Conservation (phyloP, 2,113 vertebrate genomes). For the Microcebus jonahi region DNA sequence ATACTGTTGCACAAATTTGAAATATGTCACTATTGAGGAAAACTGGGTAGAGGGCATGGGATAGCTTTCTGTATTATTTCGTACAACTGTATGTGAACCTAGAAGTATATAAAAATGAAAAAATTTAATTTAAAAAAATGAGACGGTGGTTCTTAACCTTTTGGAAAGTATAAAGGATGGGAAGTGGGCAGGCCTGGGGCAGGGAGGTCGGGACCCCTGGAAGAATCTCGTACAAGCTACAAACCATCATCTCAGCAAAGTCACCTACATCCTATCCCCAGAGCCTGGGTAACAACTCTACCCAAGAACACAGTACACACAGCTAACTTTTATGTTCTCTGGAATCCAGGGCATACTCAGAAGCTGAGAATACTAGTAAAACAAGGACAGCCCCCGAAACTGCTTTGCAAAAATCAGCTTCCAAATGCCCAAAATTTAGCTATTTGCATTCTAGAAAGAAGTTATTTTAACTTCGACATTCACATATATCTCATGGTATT, state of each 20-base stretch:
- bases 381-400: neutral
- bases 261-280: neutral
- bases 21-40: neutral
- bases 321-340: neutral
- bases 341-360: neutral
- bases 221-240: neutral
- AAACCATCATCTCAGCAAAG: neutral
- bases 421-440: neutral
- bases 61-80: neutral
- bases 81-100: neutral
- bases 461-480: conserved; percentile 14
- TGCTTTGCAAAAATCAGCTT: neutral
- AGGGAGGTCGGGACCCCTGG: neutral
- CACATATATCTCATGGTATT: conserved; percentile 21
- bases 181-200: neutral
- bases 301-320: neutral
- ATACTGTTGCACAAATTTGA: accelerated
- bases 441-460: neutral
- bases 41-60: too few species aligned
- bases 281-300: neutral
- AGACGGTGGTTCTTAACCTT: neutral
- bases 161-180: neutral
- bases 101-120: neutral
- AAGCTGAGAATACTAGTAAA: neutral
- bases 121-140: neutral